These are phyloP conservation scores for Mythimna lalbum DNA, from an alignment of 2,888 invertebrate genomes.

Conservation along the genomic window DNA sequence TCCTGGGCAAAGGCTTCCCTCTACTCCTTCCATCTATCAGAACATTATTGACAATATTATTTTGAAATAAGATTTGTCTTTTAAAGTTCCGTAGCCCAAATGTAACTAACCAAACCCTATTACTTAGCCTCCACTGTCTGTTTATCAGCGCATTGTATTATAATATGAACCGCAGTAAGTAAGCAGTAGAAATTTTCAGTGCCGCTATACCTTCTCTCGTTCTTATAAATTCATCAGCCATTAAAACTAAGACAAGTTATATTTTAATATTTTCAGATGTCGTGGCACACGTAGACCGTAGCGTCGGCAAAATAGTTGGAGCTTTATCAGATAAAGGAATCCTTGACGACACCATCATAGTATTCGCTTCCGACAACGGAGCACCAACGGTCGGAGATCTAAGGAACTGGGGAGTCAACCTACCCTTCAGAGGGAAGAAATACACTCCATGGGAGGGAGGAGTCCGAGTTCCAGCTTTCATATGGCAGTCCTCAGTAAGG, in stretches of 20 bases:
- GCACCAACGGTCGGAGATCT: slow-evolving; percentile 94
- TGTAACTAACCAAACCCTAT: too few relatives aligned
- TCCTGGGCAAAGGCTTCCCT: too few relatives aligned
- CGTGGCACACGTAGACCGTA: slow-evolving; percentile 95
- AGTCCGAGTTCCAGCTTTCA: slow-evolving; percentile 93
- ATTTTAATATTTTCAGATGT: slow-evolving; percentile 81
- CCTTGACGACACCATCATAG: slow-evolving; percentile 95
- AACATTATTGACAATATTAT: not conserved
- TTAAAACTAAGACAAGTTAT: not conserved
- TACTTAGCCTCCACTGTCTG: too few relatives aligned
- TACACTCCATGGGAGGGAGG: slow-evolving; percentile 96
- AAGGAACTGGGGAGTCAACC: slow-evolving; percentile 94
- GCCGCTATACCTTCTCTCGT: too few relatives aligned
- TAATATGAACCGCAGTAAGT: too few relatives aligned
- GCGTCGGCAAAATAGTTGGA: slow-evolving; percentile 94
- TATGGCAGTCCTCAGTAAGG: slow-evolving; percentile 92
- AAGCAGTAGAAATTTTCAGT: too few relatives aligned
- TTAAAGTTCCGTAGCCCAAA: too few relatives aligned
- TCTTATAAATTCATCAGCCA: too few relatives aligned
- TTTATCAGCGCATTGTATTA: too few relatives aligned
- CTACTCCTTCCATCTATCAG: not conserved
- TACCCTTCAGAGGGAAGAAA: slow-evolving; percentile 95
- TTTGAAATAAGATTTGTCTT: not conserved
- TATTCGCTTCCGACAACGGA: slow-evolving; percentile 98
- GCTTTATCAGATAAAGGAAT: slow-evolving; percentile 93